Percentiles rank a stretch among this genome's conserved stretches.
Conservation (phyloP, 1,140 invertebrate genomes). For the Trichogramma pretiosum region DNA sequence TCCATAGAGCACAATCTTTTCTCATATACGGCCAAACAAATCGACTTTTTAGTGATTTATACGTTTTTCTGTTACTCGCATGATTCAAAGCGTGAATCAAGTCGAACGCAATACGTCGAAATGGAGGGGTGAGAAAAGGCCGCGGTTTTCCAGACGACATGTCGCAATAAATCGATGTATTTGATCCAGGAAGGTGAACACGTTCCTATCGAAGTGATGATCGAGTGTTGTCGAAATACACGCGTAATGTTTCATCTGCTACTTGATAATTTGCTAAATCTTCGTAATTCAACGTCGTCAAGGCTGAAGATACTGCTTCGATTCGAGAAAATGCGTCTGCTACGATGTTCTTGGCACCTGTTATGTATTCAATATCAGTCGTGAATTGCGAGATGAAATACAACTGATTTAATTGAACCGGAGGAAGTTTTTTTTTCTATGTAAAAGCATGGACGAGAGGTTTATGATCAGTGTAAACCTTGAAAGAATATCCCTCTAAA, state of each 20-base stretch:
- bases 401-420: not conserved
- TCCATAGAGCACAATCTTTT: conserved; percentile 28
- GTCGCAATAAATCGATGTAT: too few species aligned
- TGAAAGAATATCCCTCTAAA: not conserved
- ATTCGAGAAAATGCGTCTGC: not conserved
- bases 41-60: not conserved
- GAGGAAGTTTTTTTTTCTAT: not conserved
- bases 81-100: not conserved
- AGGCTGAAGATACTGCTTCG: not conserved
- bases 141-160: too few species aligned
- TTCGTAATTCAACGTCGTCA: not conserved
- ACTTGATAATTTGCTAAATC: not conserved
- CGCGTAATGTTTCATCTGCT: not conserved
- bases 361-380: not conserved
- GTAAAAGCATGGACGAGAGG: not conserved
- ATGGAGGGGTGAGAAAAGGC: not conserved
- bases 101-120: not conserved
- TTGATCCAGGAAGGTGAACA: too few species aligned
- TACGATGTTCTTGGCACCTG: not conserved
- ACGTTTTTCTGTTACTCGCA: not conserved
- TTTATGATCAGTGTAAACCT: not conserved
- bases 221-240: not conserved
- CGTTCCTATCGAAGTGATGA: too few species aligned
- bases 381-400: not conserved
- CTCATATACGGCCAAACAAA: conserved; percentile 18